Conservation (phyloP, 2,888 invertebrate genomes). For the Drosophila phalerata region DNA sequence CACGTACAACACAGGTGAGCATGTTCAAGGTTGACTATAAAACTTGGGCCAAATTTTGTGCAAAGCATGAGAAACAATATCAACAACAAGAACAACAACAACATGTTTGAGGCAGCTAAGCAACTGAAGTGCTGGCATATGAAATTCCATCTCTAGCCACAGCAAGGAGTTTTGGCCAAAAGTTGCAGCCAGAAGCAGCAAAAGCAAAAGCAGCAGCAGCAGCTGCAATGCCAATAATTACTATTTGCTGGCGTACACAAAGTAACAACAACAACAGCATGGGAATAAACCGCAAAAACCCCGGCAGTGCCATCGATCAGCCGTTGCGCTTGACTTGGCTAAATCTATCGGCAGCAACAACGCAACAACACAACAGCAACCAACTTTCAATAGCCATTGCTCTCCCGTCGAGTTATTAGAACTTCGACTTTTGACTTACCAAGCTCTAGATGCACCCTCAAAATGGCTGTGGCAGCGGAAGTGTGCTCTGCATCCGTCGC, state of each 20-base stretch:
- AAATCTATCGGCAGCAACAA: conserved; percentile 53
- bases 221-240: conserved; percentile 75
- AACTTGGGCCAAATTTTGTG: conserved; percentile 10
- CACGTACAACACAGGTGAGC: conserved; percentile 10
- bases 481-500: conserved; percentile 53
- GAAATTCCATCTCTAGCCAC: conserved; percentile 73
- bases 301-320: conserved; percentile 59
- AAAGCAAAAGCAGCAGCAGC: conserved; percentile 25
- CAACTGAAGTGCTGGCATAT: conserved; percentile 63
- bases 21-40: conserved; percentile 35
- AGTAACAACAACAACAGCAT: conserved; percentile 25
- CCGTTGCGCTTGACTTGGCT: conserved; percentile 52
- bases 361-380: conserved; percentile 28
- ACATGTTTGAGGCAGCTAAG: conserved; percentile 32
- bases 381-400: conserved; percentile 63
- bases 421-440: conserved; percentile 55
- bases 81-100: conserved; percentile 18
- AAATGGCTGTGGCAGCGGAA: conserved; percentile 1
- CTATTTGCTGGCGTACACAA: conserved; percentile 62
- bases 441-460: conserved; percentile 6
- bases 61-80: conserved; percentile 22
- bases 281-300: conserved; percentile 21
- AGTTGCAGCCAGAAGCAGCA: conserved; percentile 36
- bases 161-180: conserved; percentile 40
- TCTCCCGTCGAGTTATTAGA: conserved; percentile 64